These are phyloP conservation scores for Sclerodermus sp. DNA, from an alignment of 2,888 invertebrate genomes.

Conservation along the genomic window DNA sequence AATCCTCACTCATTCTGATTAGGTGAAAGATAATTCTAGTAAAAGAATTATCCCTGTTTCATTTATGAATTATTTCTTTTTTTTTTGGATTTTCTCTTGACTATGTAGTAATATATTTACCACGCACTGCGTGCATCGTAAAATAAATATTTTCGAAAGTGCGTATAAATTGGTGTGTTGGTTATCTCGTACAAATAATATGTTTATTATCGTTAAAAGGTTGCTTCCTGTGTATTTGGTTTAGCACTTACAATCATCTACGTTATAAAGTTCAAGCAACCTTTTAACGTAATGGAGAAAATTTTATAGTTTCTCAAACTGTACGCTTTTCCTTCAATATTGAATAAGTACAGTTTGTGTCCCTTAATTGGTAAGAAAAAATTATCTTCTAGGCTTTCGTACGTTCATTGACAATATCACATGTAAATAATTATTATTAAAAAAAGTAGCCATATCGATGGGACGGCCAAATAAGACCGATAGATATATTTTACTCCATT, in stretches of 20 bases:
- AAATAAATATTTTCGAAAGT: slow-evolving; percentile 37
- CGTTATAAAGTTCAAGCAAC: too few relatives aligned
- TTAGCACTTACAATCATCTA: not conserved
- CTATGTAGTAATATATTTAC: slow-evolving; percentile 24
- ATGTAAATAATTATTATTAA: slow-evolving; percentile 15
- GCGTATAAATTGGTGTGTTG: slow-evolving; percentile 37
- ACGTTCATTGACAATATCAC: slow-evolving; percentile 10
- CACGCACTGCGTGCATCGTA: slow-evolving; percentile 29
- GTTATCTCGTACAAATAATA: slow-evolving; percentile 31
- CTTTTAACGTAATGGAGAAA: too few relatives aligned
- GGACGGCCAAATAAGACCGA: slow-evolving; percentile 1
- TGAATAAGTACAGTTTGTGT: too few relatives aligned
- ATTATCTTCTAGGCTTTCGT: too few relatives aligned
- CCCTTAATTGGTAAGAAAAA: too few relatives aligned
- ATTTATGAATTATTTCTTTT: slow-evolving; percentile 7
- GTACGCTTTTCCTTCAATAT: too few relatives aligned
- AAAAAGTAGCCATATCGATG: slow-evolving; percentile 16
- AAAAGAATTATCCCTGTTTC: not conserved
- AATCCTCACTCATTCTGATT: slow-evolving; percentile 3
- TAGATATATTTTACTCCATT: slow-evolving; percentile 19
- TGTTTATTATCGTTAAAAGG: slow-evolving; percentile 15
- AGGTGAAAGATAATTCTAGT: too few relatives aligned
- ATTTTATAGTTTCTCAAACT: too few relatives aligned
- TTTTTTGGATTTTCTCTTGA: slow-evolving; percentile 1
- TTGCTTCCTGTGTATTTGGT: slow-evolving; percentile 8